phyloP scores from a whole-genome alignment of 2,797 vertebrate species.

The Amblyopsis hoosieri region DNA sequence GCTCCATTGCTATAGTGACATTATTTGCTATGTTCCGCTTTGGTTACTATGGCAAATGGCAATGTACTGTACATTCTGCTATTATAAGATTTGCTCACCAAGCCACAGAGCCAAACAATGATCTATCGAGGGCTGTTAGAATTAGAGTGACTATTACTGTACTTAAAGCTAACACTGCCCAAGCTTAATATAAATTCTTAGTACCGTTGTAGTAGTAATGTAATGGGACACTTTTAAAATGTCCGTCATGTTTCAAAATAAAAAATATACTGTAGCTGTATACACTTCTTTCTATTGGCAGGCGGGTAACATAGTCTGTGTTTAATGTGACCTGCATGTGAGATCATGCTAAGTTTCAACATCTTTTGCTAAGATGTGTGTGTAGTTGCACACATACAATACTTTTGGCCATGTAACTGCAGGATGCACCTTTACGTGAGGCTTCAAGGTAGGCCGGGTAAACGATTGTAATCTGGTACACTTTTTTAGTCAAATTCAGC shows the following conservation, averaged over 20 bases:
- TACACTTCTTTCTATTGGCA: no score
- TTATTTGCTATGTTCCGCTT: conserved; percentile 55
- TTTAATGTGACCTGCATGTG: no score
- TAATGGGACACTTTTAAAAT: no score
- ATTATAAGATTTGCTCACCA: conserved; percentile 28
- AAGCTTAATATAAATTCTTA: neutral
- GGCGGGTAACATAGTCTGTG: no score
- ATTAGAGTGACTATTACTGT: neutral
- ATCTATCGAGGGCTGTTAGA: conserved; percentile 42
- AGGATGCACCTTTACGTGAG: neutral
- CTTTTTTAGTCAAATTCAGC: no score
- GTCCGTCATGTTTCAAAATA: no score
- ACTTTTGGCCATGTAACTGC: neutral
- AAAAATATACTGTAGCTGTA: no score
- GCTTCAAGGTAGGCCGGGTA: no score
- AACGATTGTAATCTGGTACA: no score
- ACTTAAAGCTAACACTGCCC: conserved; percentile 34
- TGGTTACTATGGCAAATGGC: conserved; percentile 39
- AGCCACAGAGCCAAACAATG: conserved; percentile 52
- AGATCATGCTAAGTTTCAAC: no score
- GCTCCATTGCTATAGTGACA: conserved; percentile 44
- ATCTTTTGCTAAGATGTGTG: neutral
- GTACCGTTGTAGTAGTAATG: no score
- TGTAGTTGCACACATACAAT: neutral
- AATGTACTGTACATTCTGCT: conserved; percentile 42